Percentiles rank a stretch among this genome's conserved stretches.
These are phyloP conservation scores for Drosophila suzukii DNA, from an alignment of 1,140 invertebrate species.

Conservation along the genomic window DNA sequence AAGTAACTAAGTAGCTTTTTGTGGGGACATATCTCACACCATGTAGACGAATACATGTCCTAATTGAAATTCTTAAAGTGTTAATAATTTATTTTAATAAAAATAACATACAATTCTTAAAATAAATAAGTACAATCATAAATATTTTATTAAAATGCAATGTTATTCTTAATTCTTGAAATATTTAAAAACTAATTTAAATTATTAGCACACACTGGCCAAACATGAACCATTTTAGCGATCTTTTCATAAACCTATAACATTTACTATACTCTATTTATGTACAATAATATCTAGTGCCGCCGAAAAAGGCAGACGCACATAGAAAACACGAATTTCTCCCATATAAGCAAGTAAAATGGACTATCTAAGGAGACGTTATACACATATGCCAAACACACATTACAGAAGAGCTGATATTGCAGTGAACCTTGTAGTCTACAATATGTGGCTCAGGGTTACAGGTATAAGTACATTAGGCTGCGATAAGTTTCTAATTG, in stretches of 20 bases:
- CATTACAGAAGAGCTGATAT: slow-evolving; percentile 21
- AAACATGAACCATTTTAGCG: slow-evolving; percentile 61
- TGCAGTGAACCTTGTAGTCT: not conserved
- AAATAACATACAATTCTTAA: slow-evolving; percentile 38
- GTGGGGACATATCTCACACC: too few species aligned
- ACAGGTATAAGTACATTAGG: slow-evolving; percentile 15
- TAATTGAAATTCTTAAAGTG: slow-evolving; percentile 21
- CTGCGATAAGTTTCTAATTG: slow-evolving; percentile 34
- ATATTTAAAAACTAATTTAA: slow-evolving; percentile 52
- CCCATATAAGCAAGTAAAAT: slow-evolving; percentile 46
- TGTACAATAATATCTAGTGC: slow-evolving; percentile 50
- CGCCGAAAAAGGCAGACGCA: slow-evolving; percentile 31
- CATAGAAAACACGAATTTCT: slow-evolving; percentile 26
- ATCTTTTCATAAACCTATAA: slow-evolving; percentile 18
- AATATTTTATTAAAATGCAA: slow-evolving; percentile 67
- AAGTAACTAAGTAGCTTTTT: too few species aligned
- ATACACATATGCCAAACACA: slow-evolving; percentile 24
- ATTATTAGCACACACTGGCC: slow-evolving; percentile 53
- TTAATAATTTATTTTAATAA: slow-evolving; percentile 40
- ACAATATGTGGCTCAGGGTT: slow-evolving; percentile 1
- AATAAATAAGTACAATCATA: slow-evolving; percentile 67
- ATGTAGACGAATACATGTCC: not conserved
- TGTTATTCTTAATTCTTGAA: slow-evolving; percentile 41
- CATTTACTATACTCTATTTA: slow-evolving; percentile 41
- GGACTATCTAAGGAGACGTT: slow-evolving; percentile 55